Base-by-base conservation (phyloP, 2,113 vertebrate species). In the Cyphomyrus discorhynchus region DNA sequence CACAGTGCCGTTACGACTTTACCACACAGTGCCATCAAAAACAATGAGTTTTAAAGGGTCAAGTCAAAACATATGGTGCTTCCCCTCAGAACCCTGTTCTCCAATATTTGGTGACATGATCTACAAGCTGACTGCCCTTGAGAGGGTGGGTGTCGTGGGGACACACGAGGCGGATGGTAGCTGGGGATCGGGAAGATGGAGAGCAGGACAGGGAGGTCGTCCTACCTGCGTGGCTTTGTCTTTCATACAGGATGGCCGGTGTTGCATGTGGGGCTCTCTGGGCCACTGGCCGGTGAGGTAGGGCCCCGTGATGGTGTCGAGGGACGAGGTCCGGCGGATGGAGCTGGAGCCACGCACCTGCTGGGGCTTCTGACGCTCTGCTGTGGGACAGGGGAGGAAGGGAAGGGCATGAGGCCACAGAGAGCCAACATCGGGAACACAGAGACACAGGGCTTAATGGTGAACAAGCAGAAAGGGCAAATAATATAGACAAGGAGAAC, bases 201-300 rank as follows among this genome's bases (percentile, higher is more conserved):
- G 74, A 31, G 1, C 74, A 24, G 17, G 35, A n/a, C 2, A 2
- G 80, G 42, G 82, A 5, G 19, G 6, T 0, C n/a, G 9, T 52
- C 90, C 89, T 97, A 99, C 98, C 97, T 99, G 98, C 89, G 98
- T 99, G 92, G 98, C 96, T 96, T 99, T 98, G 95, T 99, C 98
- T 95, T 97, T 99, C 98, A 99, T 99, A 92, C 97, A 98, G 92
- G 97, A 98, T 89, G 97, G 35, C 74, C 74, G 96, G 94, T 98
- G 97, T 90, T 97, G 96, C 93, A 96, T 96, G 82, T 98, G 97
- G 53, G 96, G 95, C 94, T 99, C 98, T 90, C 98, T 97, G 35
- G 98, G 98, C 98, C 98, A 99, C 95, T 99, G 98, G 93, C 98
- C 98, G 1, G 97, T 98, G 94, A 99, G 98, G 96, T 99, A 99